A percentile compares a stretch with the other conserved stretches of the same genome.
Evolutionary conservation across 53 echinoderm and acorn worm species (phyloP).

Genomic region (Paelopatides confundens): DNA sequence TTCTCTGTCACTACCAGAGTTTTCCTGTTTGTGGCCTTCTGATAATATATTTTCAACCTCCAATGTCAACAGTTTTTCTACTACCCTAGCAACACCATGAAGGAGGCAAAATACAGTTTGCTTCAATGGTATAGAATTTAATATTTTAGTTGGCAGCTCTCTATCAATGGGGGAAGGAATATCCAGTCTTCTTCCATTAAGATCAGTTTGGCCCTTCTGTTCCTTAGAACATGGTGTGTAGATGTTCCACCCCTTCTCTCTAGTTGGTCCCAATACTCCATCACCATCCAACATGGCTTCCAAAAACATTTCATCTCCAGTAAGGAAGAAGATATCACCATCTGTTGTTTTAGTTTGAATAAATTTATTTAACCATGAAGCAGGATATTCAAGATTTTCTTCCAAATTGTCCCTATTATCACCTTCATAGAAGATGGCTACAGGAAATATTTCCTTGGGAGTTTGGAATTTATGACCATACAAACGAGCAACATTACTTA

Average conservation of each 20-base stretch:
- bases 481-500: background rate
- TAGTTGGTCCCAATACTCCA: conserved; percentile 58
- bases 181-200: background rate
- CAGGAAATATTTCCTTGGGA: conserved; percentile 51
- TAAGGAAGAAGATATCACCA: background rate
- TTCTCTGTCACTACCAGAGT: background rate
- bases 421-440: conserved; percentile 79
- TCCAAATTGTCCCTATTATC: conserved; percentile 77
- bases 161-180: background rate
- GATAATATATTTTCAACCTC: conserved; percentile 57
- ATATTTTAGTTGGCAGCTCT: background rate
- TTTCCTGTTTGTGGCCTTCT: background rate
- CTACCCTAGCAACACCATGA: conserved; percentile 33
- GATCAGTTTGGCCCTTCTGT: conserved; percentile 5
- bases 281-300: conserved; percentile 67
- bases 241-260: conserved; percentile 74
- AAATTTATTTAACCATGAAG: background rate
- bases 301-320: conserved; percentile 78
- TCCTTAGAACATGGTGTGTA: conserved; percentile 58
- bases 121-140: background rate
- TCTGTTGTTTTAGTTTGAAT: background rate
- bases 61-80: conserved; percentile 63
- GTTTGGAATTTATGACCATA: background rate
- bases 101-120: background rate
- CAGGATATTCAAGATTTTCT: background rate